Evolutionary conservation across 2,797 vertebrate species (phyloP).

Genomic region (Rhinatrema bivittatum): DNA sequence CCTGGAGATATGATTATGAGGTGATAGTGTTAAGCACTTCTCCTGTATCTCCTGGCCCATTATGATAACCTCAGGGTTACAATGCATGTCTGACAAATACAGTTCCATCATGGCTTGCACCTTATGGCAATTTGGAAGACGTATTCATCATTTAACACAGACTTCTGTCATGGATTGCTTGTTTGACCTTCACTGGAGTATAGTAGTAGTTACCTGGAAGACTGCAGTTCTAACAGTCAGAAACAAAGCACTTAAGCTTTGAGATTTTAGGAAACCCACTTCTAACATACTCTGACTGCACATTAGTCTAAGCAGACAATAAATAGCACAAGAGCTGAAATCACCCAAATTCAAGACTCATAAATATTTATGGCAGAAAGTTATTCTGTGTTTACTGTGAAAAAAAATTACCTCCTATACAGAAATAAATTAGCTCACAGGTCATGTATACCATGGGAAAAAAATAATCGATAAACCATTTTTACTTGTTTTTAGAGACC

Average conservation of each 20-base stretch:
- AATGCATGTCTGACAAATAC: constrained; percentile 71
- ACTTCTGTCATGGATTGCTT: constrained; percentile 56
- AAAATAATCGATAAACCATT: too few species aligned
- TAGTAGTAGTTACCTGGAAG: constrained; percentile 50
- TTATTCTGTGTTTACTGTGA: too few species aligned
- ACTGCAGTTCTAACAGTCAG: constrained; percentile 48
- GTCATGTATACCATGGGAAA: too few species aligned
- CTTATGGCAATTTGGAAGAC: constrained; percentile 66
- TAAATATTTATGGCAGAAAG: too few species aligned
- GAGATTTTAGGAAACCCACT: constrained; percentile 39
- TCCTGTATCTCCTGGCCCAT: constrained; percentile 66
- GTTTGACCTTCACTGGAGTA: constrained; percentile 56
- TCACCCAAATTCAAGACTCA: too few species aligned
- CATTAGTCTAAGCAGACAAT: too few species aligned
- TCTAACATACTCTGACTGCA: constrained; percentile 41
- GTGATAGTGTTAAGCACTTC: constrained; percentile 69
- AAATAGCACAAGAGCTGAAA: too few species aligned
- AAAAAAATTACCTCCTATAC: too few species aligned
- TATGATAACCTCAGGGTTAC: constrained; percentile 76
- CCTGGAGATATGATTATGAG: constrained; percentile 73
- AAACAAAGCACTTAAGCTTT: constrained; percentile 52
- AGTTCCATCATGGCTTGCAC: constrained; percentile 57
- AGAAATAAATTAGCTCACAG: too few species aligned
- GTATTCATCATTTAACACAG: constrained; percentile 73
- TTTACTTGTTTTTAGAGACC: too few species aligned